Evolutionary conservation across 2,888 invertebrate species (phyloP).

Genomic region (Perdita meconis): DNA sequence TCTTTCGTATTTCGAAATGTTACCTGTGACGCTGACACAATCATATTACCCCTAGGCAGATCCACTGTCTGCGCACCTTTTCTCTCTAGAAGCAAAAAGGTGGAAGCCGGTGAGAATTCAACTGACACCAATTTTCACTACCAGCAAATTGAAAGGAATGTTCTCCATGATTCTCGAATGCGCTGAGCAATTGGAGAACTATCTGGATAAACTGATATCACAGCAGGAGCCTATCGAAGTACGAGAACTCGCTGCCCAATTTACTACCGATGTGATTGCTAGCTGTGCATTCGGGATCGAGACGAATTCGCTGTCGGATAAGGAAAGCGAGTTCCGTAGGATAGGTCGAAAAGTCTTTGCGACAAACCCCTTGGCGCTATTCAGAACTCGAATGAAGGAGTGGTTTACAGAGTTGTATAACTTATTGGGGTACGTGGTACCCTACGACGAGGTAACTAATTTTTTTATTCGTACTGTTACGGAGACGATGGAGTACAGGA

Average conservation of each 20-base stretch:
- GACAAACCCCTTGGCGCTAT: slow-evolving; percentile 15
- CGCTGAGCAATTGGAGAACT: slow-evolving; percentile 82
- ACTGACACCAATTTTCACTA: slow-evolving; percentile 85
- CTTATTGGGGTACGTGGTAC: slow-evolving; percentile 48
- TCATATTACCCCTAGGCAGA: slow-evolving; percentile 78
- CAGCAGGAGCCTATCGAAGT: slow-evolving; percentile 71
- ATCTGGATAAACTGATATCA: slow-evolving; percentile 77
- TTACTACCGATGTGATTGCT: slow-evolving; percentile 84
- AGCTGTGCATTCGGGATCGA: slow-evolving; percentile 84
- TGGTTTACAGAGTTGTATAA: slow-evolving; percentile 71
- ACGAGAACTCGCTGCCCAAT: slow-evolving; percentile 81
- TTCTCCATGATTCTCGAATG: slow-evolving; percentile 85
- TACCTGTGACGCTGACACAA: too few relatives aligned
- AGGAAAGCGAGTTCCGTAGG: slow-evolving; percentile 80
- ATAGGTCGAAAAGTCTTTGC: slow-evolving; percentile 79
- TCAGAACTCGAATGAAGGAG: slow-evolving; percentile 54
- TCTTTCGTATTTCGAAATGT: too few relatives aligned
- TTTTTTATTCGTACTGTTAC: slow-evolving; percentile 85
- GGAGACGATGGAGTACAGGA: slow-evolving; percentile 85
- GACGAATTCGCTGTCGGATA: slow-evolving; percentile 80
- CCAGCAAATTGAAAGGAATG: slow-evolving; percentile 85
- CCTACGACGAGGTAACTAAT: slow-evolving; percentile 69
- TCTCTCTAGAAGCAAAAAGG: slow-evolving; percentile 83
- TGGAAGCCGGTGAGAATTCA: slow-evolving; percentile 85
- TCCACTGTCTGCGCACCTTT: slow-evolving; percentile 83